These are phyloP conservation scores for Bimastos eiseni DNA, from an alignment of 2,888 invertebrate species.

Conservation along the genomic window DNA sequence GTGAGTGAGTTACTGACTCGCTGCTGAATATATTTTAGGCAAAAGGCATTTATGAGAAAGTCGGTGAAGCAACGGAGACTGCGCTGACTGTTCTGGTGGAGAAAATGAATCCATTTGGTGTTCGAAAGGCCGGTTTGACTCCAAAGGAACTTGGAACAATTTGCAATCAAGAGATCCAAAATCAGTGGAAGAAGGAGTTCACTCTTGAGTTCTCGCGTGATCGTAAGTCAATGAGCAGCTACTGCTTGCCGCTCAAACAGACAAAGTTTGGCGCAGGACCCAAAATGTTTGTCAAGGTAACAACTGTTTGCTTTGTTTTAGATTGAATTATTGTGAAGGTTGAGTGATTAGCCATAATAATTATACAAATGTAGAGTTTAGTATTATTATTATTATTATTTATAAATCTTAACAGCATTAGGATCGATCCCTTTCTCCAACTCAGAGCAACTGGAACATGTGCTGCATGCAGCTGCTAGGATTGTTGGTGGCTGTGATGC, in stretches of 20 bases:
- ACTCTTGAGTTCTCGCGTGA: constrained; percentile 99
- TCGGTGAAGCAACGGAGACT: constrained; percentile 99
- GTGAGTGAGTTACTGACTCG: not conserved
- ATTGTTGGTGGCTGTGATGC: too few species aligned
- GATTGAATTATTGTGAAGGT: not conserved
- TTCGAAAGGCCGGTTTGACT: constrained; percentile 88
- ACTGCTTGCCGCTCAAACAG: constrained; percentile 88
- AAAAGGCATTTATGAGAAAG: constrained; percentile 96
- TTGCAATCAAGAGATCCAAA: constrained; percentile 81
- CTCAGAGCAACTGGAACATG: too few species aligned
- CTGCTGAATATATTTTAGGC: constrained; percentile 65
- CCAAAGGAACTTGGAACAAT: constrained; percentile 76
- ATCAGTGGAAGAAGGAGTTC: constrained; percentile 99
- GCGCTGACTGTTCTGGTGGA: constrained; percentile 69
- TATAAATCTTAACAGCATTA: too few species aligned
- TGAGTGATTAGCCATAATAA: too few species aligned
- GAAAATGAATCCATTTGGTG: constrained; percentile 93
- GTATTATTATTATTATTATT: too few species aligned
- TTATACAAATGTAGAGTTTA: not conserved
- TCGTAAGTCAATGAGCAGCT: constrained; percentile 99
- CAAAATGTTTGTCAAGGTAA: constrained; percentile 85
- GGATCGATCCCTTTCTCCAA: too few species aligned
- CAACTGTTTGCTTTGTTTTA: not conserved
- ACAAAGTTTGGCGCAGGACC: constrained; percentile 78
- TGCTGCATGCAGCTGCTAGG: too few species aligned